Percentiles rank a stretch among this genome's conserved stretches.
These are phyloP conservation scores for Meles meles DNA, from an alignment of 2,113 vertebrate genomes.

Conservation along the genomic window DNA sequence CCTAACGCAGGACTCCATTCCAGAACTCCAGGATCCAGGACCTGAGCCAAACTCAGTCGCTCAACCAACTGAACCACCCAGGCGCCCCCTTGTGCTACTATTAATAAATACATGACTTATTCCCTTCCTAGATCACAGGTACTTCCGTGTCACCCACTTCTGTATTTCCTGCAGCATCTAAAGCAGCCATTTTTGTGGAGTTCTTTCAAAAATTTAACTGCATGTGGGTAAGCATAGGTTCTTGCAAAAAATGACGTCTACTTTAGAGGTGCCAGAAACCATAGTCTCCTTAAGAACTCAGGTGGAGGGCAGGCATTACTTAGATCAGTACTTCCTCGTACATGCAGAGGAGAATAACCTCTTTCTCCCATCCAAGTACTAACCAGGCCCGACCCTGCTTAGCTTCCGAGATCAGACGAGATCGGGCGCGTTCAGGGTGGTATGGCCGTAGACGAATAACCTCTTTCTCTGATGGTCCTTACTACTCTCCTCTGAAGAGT, in stretches of 20 bases:
- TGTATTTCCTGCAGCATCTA: not conserved
- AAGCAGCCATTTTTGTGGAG: not conserved
- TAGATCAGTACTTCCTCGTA: not conserved
- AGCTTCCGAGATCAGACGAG: too few relatives aligned
- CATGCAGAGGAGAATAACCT: not conserved
- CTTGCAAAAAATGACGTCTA: not conserved
- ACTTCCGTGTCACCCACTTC: not conserved
- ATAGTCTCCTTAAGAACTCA: not conserved
- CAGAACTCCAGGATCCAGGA: too few relatives aligned
- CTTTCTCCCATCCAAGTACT: too few relatives aligned
- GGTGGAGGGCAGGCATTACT: not conserved
- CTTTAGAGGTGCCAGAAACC: not conserved
- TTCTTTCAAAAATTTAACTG: not conserved
- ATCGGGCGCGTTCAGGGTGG: too few relatives aligned
- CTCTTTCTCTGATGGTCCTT: not conserved
- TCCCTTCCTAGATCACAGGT: not conserved
- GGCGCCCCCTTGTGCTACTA: not conserved
- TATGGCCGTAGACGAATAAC: too few relatives aligned
- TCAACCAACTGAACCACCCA: too few relatives aligned
- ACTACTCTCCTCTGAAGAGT: not conserved
- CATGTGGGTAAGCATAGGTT: not conserved
- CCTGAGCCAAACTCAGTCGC: too few relatives aligned
- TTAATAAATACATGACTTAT: not conserved
- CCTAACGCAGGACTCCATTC: too few relatives aligned
- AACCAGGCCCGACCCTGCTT: too few relatives aligned